phyloP scores from a whole-genome alignment of 1,140 invertebrate genomes.

The Anoplophora glabripennis region DNA sequence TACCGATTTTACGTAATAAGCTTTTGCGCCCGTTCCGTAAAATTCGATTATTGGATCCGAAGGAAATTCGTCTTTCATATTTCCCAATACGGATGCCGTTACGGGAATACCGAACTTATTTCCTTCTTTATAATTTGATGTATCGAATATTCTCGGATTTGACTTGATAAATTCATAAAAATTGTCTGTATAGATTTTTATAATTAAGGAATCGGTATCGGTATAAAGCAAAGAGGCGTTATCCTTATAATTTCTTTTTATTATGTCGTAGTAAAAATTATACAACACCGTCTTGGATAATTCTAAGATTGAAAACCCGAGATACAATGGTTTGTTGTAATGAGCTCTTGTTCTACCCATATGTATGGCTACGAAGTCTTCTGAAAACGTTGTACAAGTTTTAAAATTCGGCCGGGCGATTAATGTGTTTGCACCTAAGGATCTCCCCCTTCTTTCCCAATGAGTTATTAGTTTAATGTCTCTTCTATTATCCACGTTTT shows the following conservation, averaged over 20 bases:
- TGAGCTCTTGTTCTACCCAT: conserved; percentile 38
- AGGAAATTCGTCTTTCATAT: conserved; percentile 15
- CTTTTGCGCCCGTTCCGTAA: conserved; percentile 9
- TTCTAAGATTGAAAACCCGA: conserved; percentile 49
- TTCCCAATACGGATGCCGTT: conserved; percentile 4
- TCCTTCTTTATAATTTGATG: conserved; percentile 29
- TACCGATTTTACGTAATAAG: conserved; percentile 14
- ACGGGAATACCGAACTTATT: conserved; percentile 31
- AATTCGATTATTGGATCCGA: neutral
- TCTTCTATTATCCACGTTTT: conserved; percentile 45
- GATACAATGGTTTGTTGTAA: conserved; percentile 49
- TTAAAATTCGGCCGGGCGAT: conserved; percentile 42
- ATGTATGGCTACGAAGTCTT: conserved; percentile 47
- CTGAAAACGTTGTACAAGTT: conserved; percentile 30
- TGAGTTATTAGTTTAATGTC: conserved; percentile 43
- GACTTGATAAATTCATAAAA: conserved; percentile 26
- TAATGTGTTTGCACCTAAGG: conserved; percentile 28
- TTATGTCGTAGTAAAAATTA: conserved; percentile 32
- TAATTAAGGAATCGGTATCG: conserved; percentile 36
- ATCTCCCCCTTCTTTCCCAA: conserved; percentile 23
- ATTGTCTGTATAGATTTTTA: conserved; percentile 22
- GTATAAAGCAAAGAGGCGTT: conserved; percentile 30
- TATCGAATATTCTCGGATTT: conserved; percentile 31
- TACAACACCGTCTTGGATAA: conserved; percentile 33
- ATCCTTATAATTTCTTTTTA: conserved; percentile 21